These are phyloP conservation scores for Argyrosomus japonicus DNA, from an alignment of 2,113 vertebrate species.

Conservation along the genomic window DNA sequence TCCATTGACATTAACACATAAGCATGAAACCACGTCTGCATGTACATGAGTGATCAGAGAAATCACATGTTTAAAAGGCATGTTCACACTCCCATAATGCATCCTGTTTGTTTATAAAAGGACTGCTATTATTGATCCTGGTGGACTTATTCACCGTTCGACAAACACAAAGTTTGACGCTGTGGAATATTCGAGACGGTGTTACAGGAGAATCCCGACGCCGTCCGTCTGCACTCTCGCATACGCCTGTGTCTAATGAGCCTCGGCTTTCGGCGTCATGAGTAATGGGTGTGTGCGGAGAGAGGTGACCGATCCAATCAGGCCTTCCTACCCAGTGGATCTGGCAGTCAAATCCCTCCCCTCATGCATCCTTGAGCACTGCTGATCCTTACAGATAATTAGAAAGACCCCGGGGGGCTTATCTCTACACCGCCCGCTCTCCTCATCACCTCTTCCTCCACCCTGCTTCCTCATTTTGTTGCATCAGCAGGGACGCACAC, in stretches of 20 bases:
- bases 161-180: not conserved
- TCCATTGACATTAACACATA: not conserved
- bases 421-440: slow-evolving; percentile 44
- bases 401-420: slow-evolving; percentile 74
- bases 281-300: slow-evolving; percentile 38
- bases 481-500: slow-evolving; percentile 71
- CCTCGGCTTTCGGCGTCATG: slow-evolving; percentile 27
- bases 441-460: slow-evolving; percentile 35
- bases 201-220: slow-evolving; percentile 18
- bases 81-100: not conserved
- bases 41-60: not conserved
- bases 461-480: slow-evolving; percentile 53
- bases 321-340: slow-evolving; percentile 64
- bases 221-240: slow-evolving; percentile 10
- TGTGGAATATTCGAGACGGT: not conserved
- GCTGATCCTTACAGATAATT: slow-evolving; percentile 82
- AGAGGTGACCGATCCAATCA: slow-evolving; percentile 77
- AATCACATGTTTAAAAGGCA: not conserved
- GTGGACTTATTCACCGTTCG: not conserved
- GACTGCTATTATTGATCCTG: not conserved
- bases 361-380: slow-evolving; percentile 76
- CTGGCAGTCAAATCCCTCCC: slow-evolving; percentile 69
- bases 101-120: slow-evolving; percentile 5
- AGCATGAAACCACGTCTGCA: not conserved
- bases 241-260: slow-evolving; percentile 62